phyloP scores from a whole-genome alignment of 2,888 invertebrate species.

The Anoplius nigerrimus region DNA sequence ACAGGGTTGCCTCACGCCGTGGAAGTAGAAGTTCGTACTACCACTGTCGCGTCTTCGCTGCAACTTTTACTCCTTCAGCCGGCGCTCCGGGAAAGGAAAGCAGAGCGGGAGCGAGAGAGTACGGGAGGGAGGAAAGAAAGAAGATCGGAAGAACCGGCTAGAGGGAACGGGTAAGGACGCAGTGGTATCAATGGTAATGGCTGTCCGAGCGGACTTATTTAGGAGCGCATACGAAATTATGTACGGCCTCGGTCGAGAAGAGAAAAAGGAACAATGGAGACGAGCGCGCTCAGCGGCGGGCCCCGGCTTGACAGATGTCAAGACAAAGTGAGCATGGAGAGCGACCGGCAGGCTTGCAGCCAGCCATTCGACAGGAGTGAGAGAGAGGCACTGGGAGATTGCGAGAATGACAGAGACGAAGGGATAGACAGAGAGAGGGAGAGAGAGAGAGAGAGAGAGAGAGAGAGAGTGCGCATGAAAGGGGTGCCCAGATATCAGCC shows the following conservation, averaged over 20 bases:
- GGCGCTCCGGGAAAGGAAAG: neutral
- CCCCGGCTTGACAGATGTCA: constrained; percentile 69
- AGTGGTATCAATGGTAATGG: constrained; percentile 56
- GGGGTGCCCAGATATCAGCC: constrained; percentile 56
- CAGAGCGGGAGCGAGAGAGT: constrained; percentile 12
- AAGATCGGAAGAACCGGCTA: neutral
- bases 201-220: constrained; percentile 55
- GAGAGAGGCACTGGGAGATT: too few species aligned
- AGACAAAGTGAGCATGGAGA: constrained; percentile 63
- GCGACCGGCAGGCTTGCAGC: constrained; percentile 41
- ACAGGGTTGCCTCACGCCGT: too few species aligned
- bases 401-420: neutral
- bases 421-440: too few species aligned
- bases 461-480: constrained; percentile 33
- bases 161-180: neutral
- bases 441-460: neutral
- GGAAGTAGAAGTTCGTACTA: too few species aligned
- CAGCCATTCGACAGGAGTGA: neutral
- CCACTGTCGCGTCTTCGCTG: too few species aligned
- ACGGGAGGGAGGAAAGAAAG: constrained; percentile 12
- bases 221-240: constrained; percentile 58
- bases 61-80: too few species aligned
- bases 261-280: neutral
- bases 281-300: neutral
- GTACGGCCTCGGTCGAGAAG: constrained; percentile 25